Evolutionary conservation across 2,797 vertebrate species (phyloP).

Genomic region (Enteromius viviparus): DNA sequence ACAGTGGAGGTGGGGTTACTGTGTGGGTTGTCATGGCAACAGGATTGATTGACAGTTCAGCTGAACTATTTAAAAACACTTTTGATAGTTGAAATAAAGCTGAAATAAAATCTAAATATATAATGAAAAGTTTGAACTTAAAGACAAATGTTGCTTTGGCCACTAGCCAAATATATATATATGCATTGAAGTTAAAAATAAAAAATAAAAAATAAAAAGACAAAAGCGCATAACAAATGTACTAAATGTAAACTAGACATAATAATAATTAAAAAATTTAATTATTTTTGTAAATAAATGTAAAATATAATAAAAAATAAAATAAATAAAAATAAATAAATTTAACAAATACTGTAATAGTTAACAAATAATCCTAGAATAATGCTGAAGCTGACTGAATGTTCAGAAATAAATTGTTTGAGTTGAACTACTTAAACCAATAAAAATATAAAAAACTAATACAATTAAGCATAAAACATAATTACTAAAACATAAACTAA

Average conservation of each 20-base stretch:
- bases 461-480: background rate
- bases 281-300: too few species aligned
- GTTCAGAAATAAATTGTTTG: background rate
- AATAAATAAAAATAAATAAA: background rate
- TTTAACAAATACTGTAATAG: background rate
- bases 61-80: background rate
- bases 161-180: background rate
- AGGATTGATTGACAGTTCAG: constrained; percentile 45
- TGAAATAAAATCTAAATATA: background rate
- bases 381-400: too few species aligned
- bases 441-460: background rate
- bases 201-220: too few species aligned
- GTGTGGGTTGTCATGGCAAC: constrained; percentile 22
- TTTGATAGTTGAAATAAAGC: background rate
- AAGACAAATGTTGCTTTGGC: background rate
- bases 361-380: background rate
- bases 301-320: background rate
- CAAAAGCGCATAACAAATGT: background rate
- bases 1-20: constrained; percentile 7
- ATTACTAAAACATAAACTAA: background rate
- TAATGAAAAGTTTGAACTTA: background rate
- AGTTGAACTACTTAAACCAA: background rate
- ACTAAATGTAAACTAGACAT: background rate
- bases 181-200: background rate
- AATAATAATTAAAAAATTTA: too few species aligned